Evolutionary conservation across 2,113 vertebrate species (phyloP), one percentile per base, ranked within the genome.

Genomic region (Daboia siamensis): DNA sequence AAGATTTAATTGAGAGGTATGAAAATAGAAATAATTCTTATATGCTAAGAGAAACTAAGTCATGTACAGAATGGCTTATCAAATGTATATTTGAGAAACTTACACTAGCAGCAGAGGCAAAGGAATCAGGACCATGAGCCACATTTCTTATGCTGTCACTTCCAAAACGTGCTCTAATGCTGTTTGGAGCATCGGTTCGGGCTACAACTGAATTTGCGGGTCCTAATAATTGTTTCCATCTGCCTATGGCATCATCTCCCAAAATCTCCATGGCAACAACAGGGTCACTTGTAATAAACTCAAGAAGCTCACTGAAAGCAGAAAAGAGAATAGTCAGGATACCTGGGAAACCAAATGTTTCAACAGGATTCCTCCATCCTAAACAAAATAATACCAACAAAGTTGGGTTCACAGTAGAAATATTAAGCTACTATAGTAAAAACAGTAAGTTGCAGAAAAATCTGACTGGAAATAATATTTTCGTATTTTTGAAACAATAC

Each of bases 231-330:
- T 95, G 96, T 95, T 97, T 98, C 99, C 99, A 99, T 56, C 97
- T 97, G 74, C 97, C 97, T 90, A 99, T 97, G 7, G 99, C 99
- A 93, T 99, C 98, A 84, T 99, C 98, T 95, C 98, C 98, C 96
- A 99, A 97, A 95, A 99, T 97, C 96, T 99, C 99, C 98, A 99
- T 98, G 95, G 98, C 99, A 96, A 99, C 97, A 95, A 98, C 57
- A 0, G 99, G 98, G 48, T 98, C 98, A 91, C 98, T 99, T 21
- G 97, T 98, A 95, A 99, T 96, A 96, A 98, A 98, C 96, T 98
- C 97, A 93, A 99, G 96, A 95, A 99, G 97, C 93, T 98, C 98
- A 94, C 99, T 99, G 96, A 56, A 96, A 94, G 92, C 97, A 87
- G 92, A 86, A 96, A 95, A 94, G 17, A 94, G 46, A 64, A 90